These are phyloP conservation scores for Microctenopoma steveboyesi DNA, from an alignment of 2,797 vertebrate genomes.

Conservation along the genomic window DNA sequence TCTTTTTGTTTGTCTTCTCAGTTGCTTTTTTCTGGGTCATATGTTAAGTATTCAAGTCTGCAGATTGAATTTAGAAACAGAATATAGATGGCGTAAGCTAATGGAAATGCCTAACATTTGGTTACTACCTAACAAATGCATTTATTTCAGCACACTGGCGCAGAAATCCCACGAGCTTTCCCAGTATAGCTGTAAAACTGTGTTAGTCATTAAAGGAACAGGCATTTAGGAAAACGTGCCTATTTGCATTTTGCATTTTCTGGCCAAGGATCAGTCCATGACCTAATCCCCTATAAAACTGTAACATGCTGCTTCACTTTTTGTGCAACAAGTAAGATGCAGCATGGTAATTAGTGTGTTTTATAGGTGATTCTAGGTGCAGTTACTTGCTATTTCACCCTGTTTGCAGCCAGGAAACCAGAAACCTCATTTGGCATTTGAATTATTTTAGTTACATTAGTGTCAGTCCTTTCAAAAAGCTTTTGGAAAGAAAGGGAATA, in stretches of 20 bases:
- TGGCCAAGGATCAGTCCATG: not conserved
- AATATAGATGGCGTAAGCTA: no score
- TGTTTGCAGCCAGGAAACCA: no score
- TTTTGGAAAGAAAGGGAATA: not conserved
- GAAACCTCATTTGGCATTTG: no score
- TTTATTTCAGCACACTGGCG: not conserved
- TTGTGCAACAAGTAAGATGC: not conserved
- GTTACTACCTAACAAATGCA: not conserved
- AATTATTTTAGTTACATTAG: no score
- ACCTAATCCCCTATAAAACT: not conserved
- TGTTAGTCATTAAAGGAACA: not conserved
- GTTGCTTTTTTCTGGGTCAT: not conserved
- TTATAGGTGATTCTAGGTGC: not conserved
- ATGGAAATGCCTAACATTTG: not conserved
- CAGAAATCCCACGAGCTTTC: not conserved
- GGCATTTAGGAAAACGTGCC: not conserved
- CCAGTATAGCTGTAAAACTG: not conserved
- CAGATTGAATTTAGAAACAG: not conserved
- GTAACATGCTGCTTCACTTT: not conserved
- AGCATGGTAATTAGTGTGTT: not conserved
- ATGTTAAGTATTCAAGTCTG: not conserved
- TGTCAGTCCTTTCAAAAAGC: not conserved
- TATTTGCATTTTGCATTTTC: not conserved
- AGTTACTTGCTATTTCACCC: not conserved
- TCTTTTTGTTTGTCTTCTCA: conserved; percentile 1